Percentiles rank a stretch among this genome's conserved stretches.
phyloP scores from a whole-genome alignment of 2,113 vertebrate species.

The Propithecus coquereli region DNA sequence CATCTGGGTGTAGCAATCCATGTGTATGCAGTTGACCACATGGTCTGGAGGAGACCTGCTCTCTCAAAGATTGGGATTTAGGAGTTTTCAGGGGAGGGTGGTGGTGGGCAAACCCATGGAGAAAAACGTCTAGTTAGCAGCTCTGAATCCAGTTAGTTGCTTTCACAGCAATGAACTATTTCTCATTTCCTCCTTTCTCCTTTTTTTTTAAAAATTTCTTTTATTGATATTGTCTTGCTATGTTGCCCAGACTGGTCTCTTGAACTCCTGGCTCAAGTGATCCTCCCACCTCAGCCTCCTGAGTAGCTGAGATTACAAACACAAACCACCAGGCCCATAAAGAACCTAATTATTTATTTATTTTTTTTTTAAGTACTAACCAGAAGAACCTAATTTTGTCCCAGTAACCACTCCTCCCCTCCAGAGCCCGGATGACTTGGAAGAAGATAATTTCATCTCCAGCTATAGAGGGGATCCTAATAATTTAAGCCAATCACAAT shows the following conservation, averaged over 20 bases:
- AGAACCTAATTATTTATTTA: not conserved
- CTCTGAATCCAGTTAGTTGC: not conserved
- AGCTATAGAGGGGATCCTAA: not conserved
- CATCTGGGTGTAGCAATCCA: not conserved
- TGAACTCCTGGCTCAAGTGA: no score
- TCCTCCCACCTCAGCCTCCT: no score
- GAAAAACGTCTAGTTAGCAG: not conserved
- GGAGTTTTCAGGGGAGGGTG: not conserved
- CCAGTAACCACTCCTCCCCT: not conserved
- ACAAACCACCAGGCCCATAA: not conserved
- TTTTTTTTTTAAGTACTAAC: no score
- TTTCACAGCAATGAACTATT: not conserved
- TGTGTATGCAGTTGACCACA: no score
- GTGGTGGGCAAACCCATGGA: not conserved
- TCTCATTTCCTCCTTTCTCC: not conserved
- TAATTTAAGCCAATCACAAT: not conserved
- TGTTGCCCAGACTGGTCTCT: no score
- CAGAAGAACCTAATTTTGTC: not conserved
- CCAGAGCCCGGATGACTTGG: not conserved
- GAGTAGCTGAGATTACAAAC: no score
- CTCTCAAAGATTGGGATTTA: not conserved
- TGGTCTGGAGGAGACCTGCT: not conserved
- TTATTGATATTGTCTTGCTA: no score
- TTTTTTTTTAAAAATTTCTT: no score
- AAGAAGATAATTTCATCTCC: not conserved